Percentiles rank a stretch among this genome's conserved stretches.
phyloP scores from a whole-genome alignment of 2,113 vertebrate species.

The Chaetura pelagica region DNA sequence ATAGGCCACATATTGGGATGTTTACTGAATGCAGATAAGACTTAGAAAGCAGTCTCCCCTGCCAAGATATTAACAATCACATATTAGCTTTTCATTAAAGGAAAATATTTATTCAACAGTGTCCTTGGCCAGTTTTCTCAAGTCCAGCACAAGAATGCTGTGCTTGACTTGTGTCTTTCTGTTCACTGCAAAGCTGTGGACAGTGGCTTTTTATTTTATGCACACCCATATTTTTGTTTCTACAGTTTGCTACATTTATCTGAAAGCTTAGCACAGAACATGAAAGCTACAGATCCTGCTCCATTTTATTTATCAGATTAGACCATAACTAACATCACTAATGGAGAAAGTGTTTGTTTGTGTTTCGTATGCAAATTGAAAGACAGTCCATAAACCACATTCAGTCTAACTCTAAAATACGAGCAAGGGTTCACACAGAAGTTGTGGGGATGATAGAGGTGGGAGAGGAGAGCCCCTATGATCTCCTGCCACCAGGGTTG shows the following conservation, averaged over 20 bases:
- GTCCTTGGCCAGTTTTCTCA: not conserved
- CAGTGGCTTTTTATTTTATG: not conserved
- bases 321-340: not conserved
- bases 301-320: not conserved
- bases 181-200: not conserved
- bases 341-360: not conserved
- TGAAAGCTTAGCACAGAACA: not conserved
- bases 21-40: not conserved
- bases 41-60: not conserved
- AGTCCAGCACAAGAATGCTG: accelerated
- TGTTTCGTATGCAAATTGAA: not conserved
- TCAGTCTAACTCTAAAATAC: not conserved
- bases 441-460: not conserved
- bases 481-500: not conserved
- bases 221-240: not conserved
- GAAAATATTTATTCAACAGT: not conserved
- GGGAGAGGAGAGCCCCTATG: not conserved
- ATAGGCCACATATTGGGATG: not conserved
- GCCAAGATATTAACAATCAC: not conserved
- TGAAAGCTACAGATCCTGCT: not conserved
- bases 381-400: not conserved
- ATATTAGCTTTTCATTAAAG: not conserved
- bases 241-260: not conserved
- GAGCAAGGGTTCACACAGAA: not conserved
- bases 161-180: not conserved